phyloP scores from a whole-genome alignment of 2,113 vertebrate genomes.

The Nothobranchius kuhntae region DNA sequence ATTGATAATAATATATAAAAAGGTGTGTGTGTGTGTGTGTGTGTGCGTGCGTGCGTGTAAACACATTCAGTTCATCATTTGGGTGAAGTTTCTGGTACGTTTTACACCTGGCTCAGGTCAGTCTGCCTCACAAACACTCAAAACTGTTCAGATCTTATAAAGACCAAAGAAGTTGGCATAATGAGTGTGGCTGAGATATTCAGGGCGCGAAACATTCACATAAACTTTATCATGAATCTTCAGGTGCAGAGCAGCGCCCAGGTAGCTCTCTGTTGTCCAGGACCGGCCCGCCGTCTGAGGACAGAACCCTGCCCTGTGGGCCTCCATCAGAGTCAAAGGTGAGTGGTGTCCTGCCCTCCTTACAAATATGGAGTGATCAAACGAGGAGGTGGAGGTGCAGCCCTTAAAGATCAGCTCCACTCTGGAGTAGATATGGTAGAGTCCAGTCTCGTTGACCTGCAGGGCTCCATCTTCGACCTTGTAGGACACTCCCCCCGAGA shows the following conservation, averaged over 20 bases:
- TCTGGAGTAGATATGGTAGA: slow-evolving; percentile 87
- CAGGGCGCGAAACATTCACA: slow-evolving; percentile 71
- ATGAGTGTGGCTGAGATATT: slow-evolving; percentile 39
- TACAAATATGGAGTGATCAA: slow-evolving; percentile 78
- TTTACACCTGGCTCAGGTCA: not conserved
- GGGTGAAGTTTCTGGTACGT: slow-evolving; percentile 18
- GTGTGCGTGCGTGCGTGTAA: not conserved
- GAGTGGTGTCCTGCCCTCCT: slow-evolving; percentile 8
- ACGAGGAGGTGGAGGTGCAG: slow-evolving; percentile 67
- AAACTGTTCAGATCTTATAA: slow-evolving; percentile 67
- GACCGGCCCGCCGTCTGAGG: not conserved
- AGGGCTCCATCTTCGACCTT: slow-evolving; percentile 70
- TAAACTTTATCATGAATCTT: slow-evolving; percentile 60
- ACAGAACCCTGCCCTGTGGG: slow-evolving; percentile 64
- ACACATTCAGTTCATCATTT: slow-evolving; percentile 18
- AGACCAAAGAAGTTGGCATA: slow-evolving; percentile 78
- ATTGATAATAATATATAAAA: too few species aligned
- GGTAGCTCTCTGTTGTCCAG: slow-evolving; percentile 71
- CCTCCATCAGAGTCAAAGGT: slow-evolving; percentile 54
- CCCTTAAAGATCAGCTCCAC: slow-evolving; percentile 78
- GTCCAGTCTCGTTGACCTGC: slow-evolving; percentile 80
- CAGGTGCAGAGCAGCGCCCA: slow-evolving; percentile 54
- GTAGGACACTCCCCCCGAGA: slow-evolving; percentile 76
- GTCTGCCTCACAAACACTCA: not conserved
- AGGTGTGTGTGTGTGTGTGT: too few species aligned